These are phyloP conservation scores for Diadegma fenestrale DNA, from an alignment of 2,888 invertebrate species.

Conservation along the genomic window DNA sequence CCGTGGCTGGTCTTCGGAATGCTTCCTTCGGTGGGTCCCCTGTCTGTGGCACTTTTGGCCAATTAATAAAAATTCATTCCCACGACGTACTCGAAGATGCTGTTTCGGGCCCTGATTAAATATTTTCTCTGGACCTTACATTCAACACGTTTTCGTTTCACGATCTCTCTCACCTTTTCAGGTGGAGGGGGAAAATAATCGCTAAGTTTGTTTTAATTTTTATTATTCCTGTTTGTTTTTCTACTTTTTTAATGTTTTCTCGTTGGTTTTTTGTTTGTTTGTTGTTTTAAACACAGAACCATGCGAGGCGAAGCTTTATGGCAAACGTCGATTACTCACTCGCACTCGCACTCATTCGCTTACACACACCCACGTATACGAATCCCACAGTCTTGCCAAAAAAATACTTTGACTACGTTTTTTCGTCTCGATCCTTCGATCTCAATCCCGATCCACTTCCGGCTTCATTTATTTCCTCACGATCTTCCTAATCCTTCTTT, in stretches of 20 bases:
- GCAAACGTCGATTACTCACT: constrained; percentile 83
- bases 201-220: constrained; percentile 27
- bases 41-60: neutral
- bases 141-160: constrained; percentile 6
- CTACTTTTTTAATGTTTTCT: constrained; percentile 62
- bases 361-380: constrained; percentile 70
- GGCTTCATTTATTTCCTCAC: neutral
- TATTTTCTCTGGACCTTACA: constrained; percentile 30
- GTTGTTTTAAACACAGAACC: constrained; percentile 83
- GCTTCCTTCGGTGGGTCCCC: constrained; percentile 41
- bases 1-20: constrained; percentile 12
- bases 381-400: constrained; percentile 73
- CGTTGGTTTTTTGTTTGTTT: constrained; percentile 76
- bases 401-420: constrained; percentile 35
- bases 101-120: constrained; percentile 12
- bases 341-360: constrained; percentile 77
- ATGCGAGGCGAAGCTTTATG: constrained; percentile 85
- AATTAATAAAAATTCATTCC: constrained; percentile 7
- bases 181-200: constrained; percentile 3
- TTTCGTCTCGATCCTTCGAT: neutral
- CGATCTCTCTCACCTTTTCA: neutral
- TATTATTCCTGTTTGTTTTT: constrained; percentile 29
- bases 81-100: constrained; percentile 24
- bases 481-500: neutral
- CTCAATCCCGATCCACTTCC: constrained; percentile 47